These are phyloP conservation scores for Lydus trimaculatus DNA, from an alignment of 2,888 invertebrate genomes.

Conservation along the genomic window DNA sequence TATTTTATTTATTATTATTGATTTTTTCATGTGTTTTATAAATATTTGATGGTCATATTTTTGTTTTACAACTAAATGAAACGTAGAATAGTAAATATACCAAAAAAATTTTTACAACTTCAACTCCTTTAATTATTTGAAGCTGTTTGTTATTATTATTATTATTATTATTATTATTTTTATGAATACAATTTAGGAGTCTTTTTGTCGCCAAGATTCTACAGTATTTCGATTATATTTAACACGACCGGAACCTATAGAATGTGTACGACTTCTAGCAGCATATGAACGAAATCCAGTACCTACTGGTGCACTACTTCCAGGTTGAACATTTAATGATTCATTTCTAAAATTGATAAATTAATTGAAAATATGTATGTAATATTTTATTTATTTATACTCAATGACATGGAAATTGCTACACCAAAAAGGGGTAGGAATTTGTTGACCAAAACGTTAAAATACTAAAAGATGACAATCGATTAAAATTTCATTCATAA, in stretches of 20 bases:
- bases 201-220: constrained; percentile 57
- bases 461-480: too few relatives aligned
- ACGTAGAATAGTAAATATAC: constrained; percentile 21
- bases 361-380: background rate
- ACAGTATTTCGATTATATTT: constrained; percentile 43
- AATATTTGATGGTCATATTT: constrained; percentile 27
- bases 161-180: too few relatives aligned
- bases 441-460: too few relatives aligned
- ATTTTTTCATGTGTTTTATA: constrained; percentile 16
- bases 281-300: constrained; percentile 45
- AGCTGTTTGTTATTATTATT: too few relatives aligned
- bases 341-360: constrained; percentile 36
- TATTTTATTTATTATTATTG: too few relatives aligned
- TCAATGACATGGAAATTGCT: too few relatives aligned
- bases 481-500: too few relatives aligned
- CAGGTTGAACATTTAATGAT: constrained; percentile 52
- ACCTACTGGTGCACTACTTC: constrained; percentile 57
- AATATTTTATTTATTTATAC: background rate
- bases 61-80: constrained; percentile 23
- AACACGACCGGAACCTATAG: constrained; percentile 56
- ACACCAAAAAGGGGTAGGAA: too few relatives aligned
- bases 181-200: constrained; percentile 39
- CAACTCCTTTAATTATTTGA: constrained; percentile 1
- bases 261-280: constrained; percentile 55
- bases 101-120: constrained; percentile 19